Base-by-base conservation (phyloP, 1,140 invertebrate genomes). In the Anadara kagoshimensis region DNA sequence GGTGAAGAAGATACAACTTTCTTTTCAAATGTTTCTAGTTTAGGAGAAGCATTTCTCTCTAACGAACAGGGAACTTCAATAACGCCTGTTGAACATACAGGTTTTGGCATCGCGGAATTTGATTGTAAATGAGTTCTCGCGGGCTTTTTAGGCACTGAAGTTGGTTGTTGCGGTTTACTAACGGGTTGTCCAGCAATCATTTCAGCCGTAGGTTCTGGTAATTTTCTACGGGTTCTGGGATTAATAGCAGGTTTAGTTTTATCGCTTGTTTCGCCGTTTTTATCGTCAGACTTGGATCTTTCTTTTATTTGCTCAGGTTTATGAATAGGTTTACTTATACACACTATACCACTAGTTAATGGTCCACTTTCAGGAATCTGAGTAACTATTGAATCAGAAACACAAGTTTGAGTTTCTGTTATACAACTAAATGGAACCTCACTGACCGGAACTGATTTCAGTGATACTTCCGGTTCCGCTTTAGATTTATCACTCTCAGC, bases 181-280 rank as follows among this genome's bases (percentile, higher is more conserved):
- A 68, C 80, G 5, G 59, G 47, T 12, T 80, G 69, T 26, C 76
- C 70, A n/a, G 78, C 75, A 49, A 83, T 59, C 63, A 82, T 84
- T 47, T 83, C 84, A 11, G 76, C 36, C 8, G 78, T 80, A 14
- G 85, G 83, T 66, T 87, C 83, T 16, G 85, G 85, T 24, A 87
- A 73, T 65, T 85, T 80, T 69, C 85, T 58, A 44, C 84, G 73
- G 5, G 75, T 69, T 75, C 83, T 81, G 22, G 79, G 79, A 12
- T 78, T 77, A 22, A 78, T 78, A 18, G 14, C 29, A 14, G 16
- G 47, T 29, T 64, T 64, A 47, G 29, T 36, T 36, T 36, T 36
- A 62, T 5, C 36, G 1, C n/a, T 8, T 14, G 36, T 0, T 7
- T 64, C 29, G 24, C 45, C 36, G 18, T 26, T 36, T 22, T 36